Percentiles rank a stretch among this genome's conserved stretches.
Conservation (phyloP, 2,888 invertebrate genomes). For the Phragmatobia fuliginosa region DNA sequence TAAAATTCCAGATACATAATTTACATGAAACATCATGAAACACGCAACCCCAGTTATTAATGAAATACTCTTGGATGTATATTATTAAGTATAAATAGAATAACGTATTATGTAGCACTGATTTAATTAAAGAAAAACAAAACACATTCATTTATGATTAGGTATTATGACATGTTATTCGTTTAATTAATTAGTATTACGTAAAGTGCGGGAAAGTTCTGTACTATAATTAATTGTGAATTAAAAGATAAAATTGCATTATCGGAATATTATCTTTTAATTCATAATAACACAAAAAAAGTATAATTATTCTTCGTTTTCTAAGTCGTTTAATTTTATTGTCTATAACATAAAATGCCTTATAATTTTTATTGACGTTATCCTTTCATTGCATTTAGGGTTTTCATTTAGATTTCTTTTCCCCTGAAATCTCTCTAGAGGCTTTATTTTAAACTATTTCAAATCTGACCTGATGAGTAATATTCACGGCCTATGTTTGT, state of each 20-base stretch:
- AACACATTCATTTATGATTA: slow-evolving; percentile 36
- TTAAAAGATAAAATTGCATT: not conserved
- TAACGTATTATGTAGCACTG: not conserved
- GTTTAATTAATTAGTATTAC: slow-evolving; percentile 40
- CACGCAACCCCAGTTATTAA: not conserved
- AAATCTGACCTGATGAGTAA: too few relatives aligned
- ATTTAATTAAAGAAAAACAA: not conserved
- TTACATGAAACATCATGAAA: not conserved
- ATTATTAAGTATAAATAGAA: not conserved
- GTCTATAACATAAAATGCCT: too few relatives aligned
- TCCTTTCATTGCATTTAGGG: too few relatives aligned
- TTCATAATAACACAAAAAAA: too few relatives aligned
- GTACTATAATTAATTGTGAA: slow-evolving; percentile 29
- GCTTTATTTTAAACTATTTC: too few relatives aligned
- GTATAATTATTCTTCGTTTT: not conserved
- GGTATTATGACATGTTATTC: slow-evolving; percentile 32
- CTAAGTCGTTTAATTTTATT: not conserved
- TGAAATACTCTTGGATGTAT: not conserved
- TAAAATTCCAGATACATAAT: not conserved
- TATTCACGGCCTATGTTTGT: too few relatives aligned
- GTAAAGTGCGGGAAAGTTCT: slow-evolving; percentile 18
- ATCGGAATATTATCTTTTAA: too few relatives aligned
- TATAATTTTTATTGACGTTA: too few relatives aligned
- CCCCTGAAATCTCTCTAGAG: too few relatives aligned
- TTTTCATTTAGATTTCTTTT: too few relatives aligned